Evolutionary conservation across 2,797 vertebrate genomes (phyloP).

Genomic region (Euphonia xanthogaster): DNA sequence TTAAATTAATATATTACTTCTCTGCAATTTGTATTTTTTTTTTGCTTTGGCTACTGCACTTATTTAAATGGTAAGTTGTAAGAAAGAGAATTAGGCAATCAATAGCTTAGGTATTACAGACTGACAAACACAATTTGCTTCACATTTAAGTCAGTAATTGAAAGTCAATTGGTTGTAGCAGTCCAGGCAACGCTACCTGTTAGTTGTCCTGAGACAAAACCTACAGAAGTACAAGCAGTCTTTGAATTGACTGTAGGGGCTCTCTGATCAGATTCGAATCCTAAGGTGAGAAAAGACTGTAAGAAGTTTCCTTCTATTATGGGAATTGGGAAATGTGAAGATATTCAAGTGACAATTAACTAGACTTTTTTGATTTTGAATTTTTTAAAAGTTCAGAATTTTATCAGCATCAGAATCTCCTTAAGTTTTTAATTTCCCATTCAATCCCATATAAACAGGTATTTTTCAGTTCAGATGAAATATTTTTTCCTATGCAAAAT

Average conservation of each 20-base stretch:
- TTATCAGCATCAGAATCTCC: background rate
- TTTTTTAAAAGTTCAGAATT: background rate
- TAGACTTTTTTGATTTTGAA: background rate
- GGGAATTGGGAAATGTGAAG: background rate
- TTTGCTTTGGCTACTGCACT: background rate
- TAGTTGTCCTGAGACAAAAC: background rate
- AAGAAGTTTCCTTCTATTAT: background rate
- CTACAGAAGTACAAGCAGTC: background rate
- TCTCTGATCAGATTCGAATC: background rate
- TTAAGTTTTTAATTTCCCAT: background rate
- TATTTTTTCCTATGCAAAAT: background rate
- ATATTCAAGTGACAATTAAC: background rate
- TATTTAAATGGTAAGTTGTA: conserved; percentile 2
- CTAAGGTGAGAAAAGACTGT: background rate
- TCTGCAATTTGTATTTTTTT: conserved; percentile 37
- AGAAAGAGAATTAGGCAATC: conserved; percentile 9
- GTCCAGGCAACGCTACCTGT: background rate
- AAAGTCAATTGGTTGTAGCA: conserved; percentile 6
- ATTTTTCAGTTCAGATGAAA: background rate
- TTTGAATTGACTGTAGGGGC: background rate
- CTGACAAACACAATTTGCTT: conserved; percentile 19
- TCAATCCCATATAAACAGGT: background rate
- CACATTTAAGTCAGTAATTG: conserved; percentile 20
- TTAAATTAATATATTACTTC: conserved; percentile 70
- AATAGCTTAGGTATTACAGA: background rate